These are phyloP conservation scores for Pygocentrus nattereri DNA, from an alignment of 2,797 vertebrate genomes.

Conservation along the genomic window DNA sequence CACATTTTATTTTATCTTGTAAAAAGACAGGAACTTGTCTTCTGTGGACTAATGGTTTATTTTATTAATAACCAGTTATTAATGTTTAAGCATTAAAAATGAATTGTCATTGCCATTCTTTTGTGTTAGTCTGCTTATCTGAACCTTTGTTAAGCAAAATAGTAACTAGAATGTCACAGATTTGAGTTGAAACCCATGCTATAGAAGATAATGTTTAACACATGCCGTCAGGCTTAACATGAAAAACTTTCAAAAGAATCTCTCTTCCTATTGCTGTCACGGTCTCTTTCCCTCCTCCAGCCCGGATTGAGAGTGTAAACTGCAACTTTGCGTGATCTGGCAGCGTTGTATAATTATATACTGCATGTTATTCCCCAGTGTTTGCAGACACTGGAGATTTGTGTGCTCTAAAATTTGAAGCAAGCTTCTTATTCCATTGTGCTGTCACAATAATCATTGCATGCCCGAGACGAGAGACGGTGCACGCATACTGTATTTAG, in stretches of 20 bases:
- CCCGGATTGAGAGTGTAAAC: constrained; percentile 66
- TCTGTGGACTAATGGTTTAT: no score
- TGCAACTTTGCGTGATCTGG: constrained; percentile 57
- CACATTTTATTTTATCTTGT: no score
- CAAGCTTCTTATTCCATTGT: constrained; percentile 73
- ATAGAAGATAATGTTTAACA: not conserved
- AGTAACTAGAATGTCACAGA: no score
- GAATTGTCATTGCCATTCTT: no score
- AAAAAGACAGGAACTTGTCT: no score
- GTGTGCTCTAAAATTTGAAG: constrained; percentile 72
- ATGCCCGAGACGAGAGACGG: constrained; percentile 69
- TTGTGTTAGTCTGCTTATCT: no score
- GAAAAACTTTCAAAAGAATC: not conserved
- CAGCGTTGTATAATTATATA: constrained; percentile 68
- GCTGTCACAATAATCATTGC: constrained; percentile 73
- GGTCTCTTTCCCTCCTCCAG: not conserved
- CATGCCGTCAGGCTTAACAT: not conserved
- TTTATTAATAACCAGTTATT: no score
- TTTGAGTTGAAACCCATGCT: no score
- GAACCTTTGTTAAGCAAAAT: no score
- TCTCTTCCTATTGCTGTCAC: not conserved
- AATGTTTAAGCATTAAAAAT: no score
- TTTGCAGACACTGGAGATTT: constrained; percentile 70
- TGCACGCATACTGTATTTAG: constrained; percentile 31
- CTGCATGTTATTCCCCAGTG: constrained; percentile 64